Conservation (phyloP, 2,888 invertebrate genomes). For the Melieria crassipennis region DNA sequence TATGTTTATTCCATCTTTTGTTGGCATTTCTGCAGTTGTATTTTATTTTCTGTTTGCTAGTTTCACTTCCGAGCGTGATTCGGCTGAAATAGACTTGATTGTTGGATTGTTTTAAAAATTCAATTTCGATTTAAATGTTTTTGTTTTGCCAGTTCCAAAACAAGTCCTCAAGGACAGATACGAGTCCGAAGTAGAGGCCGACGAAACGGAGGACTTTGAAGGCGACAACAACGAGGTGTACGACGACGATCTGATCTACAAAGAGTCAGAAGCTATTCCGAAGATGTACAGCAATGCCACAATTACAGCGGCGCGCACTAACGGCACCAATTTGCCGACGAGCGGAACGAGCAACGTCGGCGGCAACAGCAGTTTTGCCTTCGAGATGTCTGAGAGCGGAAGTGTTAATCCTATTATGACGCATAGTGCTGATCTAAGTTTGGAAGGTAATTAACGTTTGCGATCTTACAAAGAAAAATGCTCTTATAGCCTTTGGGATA, state of each 20-base stretch:
- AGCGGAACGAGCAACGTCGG: constrained; percentile 45
- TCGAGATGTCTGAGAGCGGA: constrained; percentile 48
- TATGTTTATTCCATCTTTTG: constrained; percentile 67
- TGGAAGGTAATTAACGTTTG: constrained; percentile 56
- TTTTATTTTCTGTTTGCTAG: no score
- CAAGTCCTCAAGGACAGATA: constrained; percentile 85
- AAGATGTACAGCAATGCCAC: constrained; percentile 65
- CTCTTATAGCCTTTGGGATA: no score
- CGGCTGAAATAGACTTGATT: neutral
- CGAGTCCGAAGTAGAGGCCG: constrained; percentile 80
- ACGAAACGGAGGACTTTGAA: constrained; percentile 73
- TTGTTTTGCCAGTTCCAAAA: constrained; percentile 74
- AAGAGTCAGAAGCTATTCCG: constrained; percentile 70
- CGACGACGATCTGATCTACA: constrained; percentile 69
- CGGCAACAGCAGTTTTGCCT: constrained; percentile 49
- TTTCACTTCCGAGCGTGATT: no score
- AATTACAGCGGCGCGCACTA: constrained; percentile 45
- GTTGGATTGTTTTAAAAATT: neutral
- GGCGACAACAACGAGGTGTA: constrained; percentile 69
- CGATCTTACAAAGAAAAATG: no score
- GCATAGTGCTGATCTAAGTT: constrained; percentile 60
- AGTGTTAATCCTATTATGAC: constrained; percentile 63
- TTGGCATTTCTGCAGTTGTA: no score
- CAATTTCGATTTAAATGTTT: neutral
- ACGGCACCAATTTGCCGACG: constrained; percentile 43